Conservation (phyloP, 2,113 vertebrate genomes). For the Ptyas mucosa region DNA sequence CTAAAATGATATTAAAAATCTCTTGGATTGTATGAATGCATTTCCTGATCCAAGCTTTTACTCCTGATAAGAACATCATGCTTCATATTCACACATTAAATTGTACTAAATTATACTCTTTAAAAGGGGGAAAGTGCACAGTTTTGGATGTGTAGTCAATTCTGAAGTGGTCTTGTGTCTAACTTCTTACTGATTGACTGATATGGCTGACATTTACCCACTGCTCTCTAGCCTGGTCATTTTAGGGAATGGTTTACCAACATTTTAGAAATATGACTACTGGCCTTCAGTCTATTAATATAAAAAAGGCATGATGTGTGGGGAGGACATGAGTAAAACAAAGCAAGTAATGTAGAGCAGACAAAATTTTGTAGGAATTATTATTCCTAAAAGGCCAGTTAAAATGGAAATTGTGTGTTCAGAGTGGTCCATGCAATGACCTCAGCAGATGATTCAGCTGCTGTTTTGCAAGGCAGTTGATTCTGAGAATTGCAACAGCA, state of each 20-base stretch:
- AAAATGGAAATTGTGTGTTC: background rate
- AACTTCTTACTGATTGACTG: background rate
- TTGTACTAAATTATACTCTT: background rate
- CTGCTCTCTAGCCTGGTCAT: background rate
- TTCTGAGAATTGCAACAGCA: background rate
- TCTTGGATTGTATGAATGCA: background rate
- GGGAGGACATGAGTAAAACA: background rate
- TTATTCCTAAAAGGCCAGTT: background rate
- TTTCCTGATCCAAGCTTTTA: background rate
- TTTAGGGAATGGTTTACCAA: background rate
- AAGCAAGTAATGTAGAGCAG: background rate
- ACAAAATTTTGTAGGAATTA: background rate
- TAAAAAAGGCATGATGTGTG: background rate
- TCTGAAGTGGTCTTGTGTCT: background rate
- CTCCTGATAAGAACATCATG: background rate
- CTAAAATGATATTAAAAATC: no score
- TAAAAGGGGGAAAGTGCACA: background rate
- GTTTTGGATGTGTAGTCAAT: background rate
- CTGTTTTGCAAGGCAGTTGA: background rate
- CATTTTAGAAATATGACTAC: background rate
- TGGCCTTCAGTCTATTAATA: background rate
- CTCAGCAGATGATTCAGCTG: background rate
- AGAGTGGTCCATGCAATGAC: background rate
- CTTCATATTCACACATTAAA: background rate
- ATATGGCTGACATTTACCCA: background rate